Conservation (phyloP, 1,140 invertebrate species). For the Drosophila prosaltans region DNA sequence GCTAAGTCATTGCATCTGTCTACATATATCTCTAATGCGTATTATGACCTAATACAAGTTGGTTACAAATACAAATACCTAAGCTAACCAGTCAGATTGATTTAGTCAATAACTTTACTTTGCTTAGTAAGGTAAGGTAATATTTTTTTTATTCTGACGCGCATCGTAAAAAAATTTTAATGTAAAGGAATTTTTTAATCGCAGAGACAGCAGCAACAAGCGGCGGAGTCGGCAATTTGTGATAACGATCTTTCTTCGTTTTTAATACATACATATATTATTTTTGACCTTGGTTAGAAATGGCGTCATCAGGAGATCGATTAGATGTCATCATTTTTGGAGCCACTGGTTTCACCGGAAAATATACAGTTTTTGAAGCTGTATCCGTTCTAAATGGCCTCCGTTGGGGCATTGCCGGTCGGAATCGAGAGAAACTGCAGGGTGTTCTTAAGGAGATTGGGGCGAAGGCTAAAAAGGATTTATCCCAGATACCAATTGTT, state of each 20-base stretch:
- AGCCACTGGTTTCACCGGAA: conserved; percentile 93
- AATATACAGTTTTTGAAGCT: conserved; percentile 88
- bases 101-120: neutral
- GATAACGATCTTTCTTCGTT: conserved; percentile 20
- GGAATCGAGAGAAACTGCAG: conserved; percentile 87
- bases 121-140: neutral
- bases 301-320: conserved; percentile 71
- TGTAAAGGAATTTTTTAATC: neutral
- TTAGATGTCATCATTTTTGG: conserved; percentile 92
- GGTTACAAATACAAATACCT: conserved; percentile 4
- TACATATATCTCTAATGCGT: too few relatives aligned
- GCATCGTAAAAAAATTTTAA: neutral
- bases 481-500: conserved; percentile 87
- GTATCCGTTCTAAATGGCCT: conserved; percentile 84
- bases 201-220: neutral
- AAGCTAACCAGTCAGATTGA: neutral
- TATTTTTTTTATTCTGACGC: neutral
- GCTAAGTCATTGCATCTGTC: too few relatives aligned
- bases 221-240: neutral
- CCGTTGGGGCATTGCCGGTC: conserved; percentile 78
- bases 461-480: conserved; percentile 84
- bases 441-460: conserved; percentile 86
- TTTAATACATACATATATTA: neutral
- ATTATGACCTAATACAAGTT: too few relatives aligned
- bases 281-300: conserved; percentile 7